Conservation (phyloP, 1,140 invertebrate genomes). For the Coptotermes formosanus region DNA sequence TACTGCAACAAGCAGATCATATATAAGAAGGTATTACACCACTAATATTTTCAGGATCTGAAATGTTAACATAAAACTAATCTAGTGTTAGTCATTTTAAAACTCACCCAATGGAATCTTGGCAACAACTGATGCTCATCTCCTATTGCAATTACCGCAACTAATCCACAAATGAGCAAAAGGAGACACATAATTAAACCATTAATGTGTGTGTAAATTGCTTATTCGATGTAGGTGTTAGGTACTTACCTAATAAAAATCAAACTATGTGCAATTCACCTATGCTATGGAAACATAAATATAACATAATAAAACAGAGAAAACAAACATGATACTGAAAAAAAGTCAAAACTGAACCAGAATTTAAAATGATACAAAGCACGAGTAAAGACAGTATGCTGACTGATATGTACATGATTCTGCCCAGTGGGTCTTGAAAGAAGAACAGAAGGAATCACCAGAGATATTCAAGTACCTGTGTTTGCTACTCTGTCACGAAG, state of each 20-base stretch:
- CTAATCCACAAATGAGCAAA: conserved; percentile 3
- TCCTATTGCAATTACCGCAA: conserved; percentile 10
- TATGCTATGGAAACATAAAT: not conserved
- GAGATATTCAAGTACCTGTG: not conserved
- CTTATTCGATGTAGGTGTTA: not conserved
- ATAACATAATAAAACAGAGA: not conserved
- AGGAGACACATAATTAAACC: not conserved
- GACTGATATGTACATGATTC: not conserved
- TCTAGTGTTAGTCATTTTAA: conserved; percentile 1
- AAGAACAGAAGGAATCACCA: not conserved
- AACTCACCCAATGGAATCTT: not conserved
- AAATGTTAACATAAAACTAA: not conserved
- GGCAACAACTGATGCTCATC: not conserved
- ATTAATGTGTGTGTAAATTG: not conserved
- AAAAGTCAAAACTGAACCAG: not conserved
- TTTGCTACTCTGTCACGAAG: not conserved
- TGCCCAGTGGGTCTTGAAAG: not conserved
- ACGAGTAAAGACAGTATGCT: not conserved
- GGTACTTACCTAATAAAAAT: conserved; percentile 10
- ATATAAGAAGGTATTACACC: not conserved
- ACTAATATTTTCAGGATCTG: not conserved
- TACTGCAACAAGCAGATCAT: not conserved
- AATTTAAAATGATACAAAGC: not conserved
- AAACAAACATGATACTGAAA: not conserved
- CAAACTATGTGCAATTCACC: not conserved